Conservation (phyloP, 2,888 invertebrate species). For the Lycia hirtaria region DNA sequence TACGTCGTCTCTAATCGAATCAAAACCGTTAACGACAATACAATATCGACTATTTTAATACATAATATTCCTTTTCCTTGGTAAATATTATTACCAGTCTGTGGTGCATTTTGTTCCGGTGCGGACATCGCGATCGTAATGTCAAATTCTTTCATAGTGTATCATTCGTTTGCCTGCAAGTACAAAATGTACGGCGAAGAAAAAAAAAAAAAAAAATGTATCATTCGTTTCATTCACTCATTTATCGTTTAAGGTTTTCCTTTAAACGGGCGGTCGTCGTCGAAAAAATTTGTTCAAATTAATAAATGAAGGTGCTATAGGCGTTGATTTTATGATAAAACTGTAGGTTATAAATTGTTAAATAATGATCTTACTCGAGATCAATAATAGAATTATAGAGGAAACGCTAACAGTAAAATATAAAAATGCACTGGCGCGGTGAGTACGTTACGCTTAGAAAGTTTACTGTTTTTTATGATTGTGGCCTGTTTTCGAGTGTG, state of each 20-base stretch:
- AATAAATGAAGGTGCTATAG: constrained; percentile 85
- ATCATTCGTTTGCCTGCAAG: no score
- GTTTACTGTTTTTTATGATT: constrained; percentile 73
- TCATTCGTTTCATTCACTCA: constrained; percentile 41
- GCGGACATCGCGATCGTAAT: no score
- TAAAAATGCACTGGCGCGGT: constrained; percentile 98
- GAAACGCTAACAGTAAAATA: constrained; percentile 98
- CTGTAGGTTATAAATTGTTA: constrained; percentile 84
- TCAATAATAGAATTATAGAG: constrained; percentile 99
- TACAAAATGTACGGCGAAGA: constrained; percentile 56
- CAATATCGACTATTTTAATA: no score
- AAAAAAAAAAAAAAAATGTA: not conserved
- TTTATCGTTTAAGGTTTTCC: constrained; percentile 74
- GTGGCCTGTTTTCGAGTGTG: constrained; percentile 60
- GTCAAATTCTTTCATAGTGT: no score
- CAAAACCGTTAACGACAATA: no score
- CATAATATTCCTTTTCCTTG: no score
- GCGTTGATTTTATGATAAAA: constrained; percentile 83
- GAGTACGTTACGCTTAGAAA: constrained; percentile 87
- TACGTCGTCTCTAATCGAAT: not conserved
- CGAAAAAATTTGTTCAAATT: constrained; percentile 75
- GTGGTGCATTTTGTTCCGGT: no score
- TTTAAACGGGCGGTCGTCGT: constrained; percentile 78
- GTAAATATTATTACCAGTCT: no score
- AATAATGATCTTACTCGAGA: constrained; percentile 98